A percentile compares a stretch with the other conserved stretches of the same genome.
Evolutionary conservation across 2,888 invertebrate species (phyloP).

Genomic region (Belgica antarctica): DNA sequence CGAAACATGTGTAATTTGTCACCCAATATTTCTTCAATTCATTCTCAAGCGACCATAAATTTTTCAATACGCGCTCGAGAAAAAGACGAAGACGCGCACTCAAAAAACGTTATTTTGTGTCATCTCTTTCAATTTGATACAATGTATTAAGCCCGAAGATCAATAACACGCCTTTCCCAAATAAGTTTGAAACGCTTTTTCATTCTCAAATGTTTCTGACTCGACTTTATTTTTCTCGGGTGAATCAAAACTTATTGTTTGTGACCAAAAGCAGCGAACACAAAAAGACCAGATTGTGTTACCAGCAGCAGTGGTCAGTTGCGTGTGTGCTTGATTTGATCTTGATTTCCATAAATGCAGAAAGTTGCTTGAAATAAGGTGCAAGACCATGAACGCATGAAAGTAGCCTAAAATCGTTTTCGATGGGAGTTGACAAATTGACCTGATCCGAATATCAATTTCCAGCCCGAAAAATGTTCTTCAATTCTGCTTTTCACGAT

Average conservation of each 20-base stretch:
- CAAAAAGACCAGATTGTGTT: background rate
- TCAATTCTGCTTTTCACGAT: conserved; percentile 23
- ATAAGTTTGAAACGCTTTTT: conserved; percentile 33
- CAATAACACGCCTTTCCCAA: conserved; percentile 44
- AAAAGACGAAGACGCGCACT: background rate
- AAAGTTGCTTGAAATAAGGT: background rate
- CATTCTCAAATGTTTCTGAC: conserved; percentile 6
- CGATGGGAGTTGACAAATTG: conserved; percentile 39
- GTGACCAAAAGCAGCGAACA: background rate
- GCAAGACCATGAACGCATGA: background rate
- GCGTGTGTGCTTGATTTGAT: background rate
- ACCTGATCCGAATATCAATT: conserved; percentile 41
- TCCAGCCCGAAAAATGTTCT: background rate
- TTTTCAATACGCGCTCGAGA: conserved; percentile 24
- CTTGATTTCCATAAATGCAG: conserved; percentile 29
- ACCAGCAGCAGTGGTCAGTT: background rate
- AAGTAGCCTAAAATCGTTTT: background rate
- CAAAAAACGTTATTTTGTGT: conserved; percentile 38
- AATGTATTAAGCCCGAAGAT: conserved; percentile 43
- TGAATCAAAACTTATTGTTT: background rate
- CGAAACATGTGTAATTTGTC: conserved; percentile 44
- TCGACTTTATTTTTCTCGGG: background rate
- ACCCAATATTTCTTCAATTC: conserved; percentile 42
- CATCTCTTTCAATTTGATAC: conserved; percentile 43
- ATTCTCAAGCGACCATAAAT: conserved; percentile 29